These are phyloP conservation scores for Spea hammondii DNA, from an alignment of 2,797 vertebrate species.

Conservation along the genomic window DNA sequence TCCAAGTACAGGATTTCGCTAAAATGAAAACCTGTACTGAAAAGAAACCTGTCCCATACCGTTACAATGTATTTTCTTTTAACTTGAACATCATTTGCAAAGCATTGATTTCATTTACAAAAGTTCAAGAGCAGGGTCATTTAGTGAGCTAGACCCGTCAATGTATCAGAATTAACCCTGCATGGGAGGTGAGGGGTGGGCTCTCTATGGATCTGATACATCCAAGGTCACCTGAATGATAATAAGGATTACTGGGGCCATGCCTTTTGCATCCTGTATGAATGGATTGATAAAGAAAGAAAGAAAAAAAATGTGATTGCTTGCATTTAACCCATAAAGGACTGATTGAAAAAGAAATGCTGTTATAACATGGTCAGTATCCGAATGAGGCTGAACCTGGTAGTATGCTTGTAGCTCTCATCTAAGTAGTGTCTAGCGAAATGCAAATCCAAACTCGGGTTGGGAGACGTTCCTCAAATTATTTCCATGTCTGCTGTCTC, in stretches of 20 bases:
- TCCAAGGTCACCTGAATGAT: conserved; percentile 21
- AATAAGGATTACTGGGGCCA: background rate
- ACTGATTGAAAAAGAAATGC: too few relatives aligned
- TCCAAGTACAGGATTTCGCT: background rate
- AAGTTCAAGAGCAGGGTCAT: conserved; percentile 38
- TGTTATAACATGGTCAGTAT: too few relatives aligned
- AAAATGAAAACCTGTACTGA: background rate
- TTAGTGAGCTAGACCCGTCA: background rate
- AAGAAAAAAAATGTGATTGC: background rate
- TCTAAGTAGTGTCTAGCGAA: too few relatives aligned
- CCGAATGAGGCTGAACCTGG: too few relatives aligned
- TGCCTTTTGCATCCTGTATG: background rate
- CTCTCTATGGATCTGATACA: conserved; percentile 3
- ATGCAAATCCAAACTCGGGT: background rate
- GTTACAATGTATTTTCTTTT: background rate
- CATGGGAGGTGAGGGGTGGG: background rate
- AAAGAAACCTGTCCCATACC: background rate
- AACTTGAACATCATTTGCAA: conserved; percentile 11
- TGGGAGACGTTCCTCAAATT: too few relatives aligned
- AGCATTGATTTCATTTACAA: conserved; percentile 35
- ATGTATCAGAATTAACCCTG: background rate
- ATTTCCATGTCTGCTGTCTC: too few relatives aligned
- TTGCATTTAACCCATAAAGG: background rate
- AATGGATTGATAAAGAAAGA: background rate
- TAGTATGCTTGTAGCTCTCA: too few relatives aligned